phyloP scores from a whole-genome alignment of 2,888 invertebrate genomes.

The Melanostoma mellinum region DNA sequence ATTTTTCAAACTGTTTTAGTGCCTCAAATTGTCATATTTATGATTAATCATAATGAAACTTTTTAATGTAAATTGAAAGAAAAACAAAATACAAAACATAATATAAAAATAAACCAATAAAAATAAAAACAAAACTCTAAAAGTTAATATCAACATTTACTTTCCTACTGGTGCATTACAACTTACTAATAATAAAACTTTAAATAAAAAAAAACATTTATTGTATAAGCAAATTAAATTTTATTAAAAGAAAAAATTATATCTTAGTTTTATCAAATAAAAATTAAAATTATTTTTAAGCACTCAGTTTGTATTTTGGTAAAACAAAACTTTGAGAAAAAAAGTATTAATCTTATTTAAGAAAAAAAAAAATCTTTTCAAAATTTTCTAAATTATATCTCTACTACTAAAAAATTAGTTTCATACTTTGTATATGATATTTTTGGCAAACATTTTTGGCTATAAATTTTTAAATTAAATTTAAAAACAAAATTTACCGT shows the following conservation, averaged over 20 bases:
- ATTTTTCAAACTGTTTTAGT: conserved; percentile 73
- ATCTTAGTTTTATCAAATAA: conserved; percentile 51
- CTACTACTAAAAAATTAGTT: conserved; percentile 66
- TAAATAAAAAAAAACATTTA: conserved; percentile 64
- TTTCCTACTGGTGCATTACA: conserved; percentile 79
- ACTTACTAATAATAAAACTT: conserved; percentile 67
- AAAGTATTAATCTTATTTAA: conserved; percentile 74
- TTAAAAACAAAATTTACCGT: conserved; percentile 72
- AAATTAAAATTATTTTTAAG: conserved; percentile 70
- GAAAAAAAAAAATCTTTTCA: conserved; percentile 73
- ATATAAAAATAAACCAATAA: conserved; percentile 47
- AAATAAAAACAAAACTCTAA: conserved; percentile 74
- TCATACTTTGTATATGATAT: conserved; percentile 70
- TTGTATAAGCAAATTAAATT: conserved; percentile 69
- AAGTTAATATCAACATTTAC: conserved; percentile 76
- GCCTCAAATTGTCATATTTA: conserved; percentile 73
- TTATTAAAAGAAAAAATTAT: conserved; percentile 30
- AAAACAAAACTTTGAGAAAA: conserved; percentile 9
- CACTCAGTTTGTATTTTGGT: conserved; percentile 57
- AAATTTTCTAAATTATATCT: conserved; percentile 61
- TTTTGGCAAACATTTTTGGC: conserved; percentile 76
- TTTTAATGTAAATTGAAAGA: conserved; percentile 67
- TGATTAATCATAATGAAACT: conserved; percentile 72
- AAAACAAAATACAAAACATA: conserved; percentile 44
- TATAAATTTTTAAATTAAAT: conserved; percentile 78